A percentile compares a stretch with the other conserved stretches of the same genome.
phyloP scores from a whole-genome alignment of 1,140 invertebrate genomes.

The Lepeophtheirus salmonis region DNA sequence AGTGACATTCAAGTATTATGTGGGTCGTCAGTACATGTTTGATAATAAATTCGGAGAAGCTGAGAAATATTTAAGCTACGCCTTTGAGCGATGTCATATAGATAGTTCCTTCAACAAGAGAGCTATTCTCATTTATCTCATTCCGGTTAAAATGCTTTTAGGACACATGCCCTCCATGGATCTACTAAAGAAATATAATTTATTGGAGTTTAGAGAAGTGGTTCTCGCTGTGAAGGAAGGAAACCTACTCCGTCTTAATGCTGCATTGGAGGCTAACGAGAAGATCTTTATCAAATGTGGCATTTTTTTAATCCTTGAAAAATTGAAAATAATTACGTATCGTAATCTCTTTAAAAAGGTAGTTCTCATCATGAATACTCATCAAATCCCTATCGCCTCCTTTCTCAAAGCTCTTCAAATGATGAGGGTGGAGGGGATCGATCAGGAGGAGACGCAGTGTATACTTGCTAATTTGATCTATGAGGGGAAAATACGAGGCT shows the following conservation, averaged over 20 bases:
- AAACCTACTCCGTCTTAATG: slow-evolving; percentile 60
- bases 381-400: slow-evolving; percentile 69
- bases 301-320: slow-evolving; percentile 90
- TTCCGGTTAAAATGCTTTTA: slow-evolving; percentile 90
- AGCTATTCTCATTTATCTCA: slow-evolving; percentile 80
- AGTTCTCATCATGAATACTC: slow-evolving; percentile 59
- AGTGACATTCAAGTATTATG: slow-evolving; percentile 85
- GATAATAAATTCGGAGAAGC: slow-evolving; percentile 72
- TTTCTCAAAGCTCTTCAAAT: slow-evolving; percentile 53
- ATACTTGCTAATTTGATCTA: slow-evolving; percentile 89
- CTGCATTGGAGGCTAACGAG: slow-evolving; percentile 65
- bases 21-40: slow-evolving; percentile 92
- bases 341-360: slow-evolving; percentile 25
- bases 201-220: slow-evolving; percentile 72
- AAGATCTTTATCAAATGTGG: slow-evolving; percentile 82
- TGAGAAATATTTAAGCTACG: slow-evolving; percentile 61
- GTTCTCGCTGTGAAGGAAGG: slow-evolving; percentile 69
- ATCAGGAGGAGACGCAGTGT: slow-evolving; percentile 83
- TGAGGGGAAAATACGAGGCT: slow-evolving; percentile 85
- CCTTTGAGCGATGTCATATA: slow-evolving; percentile 72
- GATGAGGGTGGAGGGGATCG: slow-evolving; percentile 60
- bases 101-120: slow-evolving; percentile 69
- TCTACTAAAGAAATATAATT: slow-evolving; percentile 68
- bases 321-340: slow-evolving; percentile 82
- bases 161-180: slow-evolving; percentile 66